These are phyloP conservation scores for Cephalopachus bancanus DNA, from an alignment of 2,797 vertebrate genomes.

Conservation along the genomic window DNA sequence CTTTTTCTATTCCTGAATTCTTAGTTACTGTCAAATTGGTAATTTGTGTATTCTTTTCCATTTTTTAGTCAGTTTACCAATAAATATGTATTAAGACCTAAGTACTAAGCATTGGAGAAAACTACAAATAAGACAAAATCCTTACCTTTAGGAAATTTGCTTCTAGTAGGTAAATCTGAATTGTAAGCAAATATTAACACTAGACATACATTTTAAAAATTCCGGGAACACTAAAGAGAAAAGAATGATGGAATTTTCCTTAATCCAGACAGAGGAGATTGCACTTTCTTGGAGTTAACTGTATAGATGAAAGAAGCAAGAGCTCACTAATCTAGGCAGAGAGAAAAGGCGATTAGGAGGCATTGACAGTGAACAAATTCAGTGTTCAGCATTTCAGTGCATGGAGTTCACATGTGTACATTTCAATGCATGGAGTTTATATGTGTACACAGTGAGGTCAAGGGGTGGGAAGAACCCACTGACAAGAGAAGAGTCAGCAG, in stretches of 20 bases:
- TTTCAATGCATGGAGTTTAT: background rate
- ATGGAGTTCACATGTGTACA: background rate
- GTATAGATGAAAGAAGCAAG: background rate
- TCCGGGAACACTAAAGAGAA: background rate
- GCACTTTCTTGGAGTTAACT: background rate
- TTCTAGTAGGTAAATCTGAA: background rate
- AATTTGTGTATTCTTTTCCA: background rate
- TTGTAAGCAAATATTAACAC: background rate
- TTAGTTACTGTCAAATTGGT: background rate
- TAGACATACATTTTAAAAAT: background rate
- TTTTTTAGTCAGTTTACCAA: background rate
- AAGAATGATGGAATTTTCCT: background rate
- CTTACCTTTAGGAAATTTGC: background rate
- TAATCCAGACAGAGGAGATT: background rate
- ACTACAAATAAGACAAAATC: background rate
- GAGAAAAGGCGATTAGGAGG: background rate
- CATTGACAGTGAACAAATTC: background rate
- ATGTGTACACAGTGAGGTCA: background rate
- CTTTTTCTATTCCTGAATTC: background rate
- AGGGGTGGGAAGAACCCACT: background rate
- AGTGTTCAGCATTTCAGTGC: background rate
- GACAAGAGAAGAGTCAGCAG: background rate
- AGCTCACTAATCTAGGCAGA: background rate
- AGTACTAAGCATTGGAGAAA: background rate
- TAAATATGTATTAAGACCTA: conserved; percentile 12